Evolutionary conservation across 2,113 vertebrate genomes (phyloP).

Genomic region (Lophotis ruficrista): DNA sequence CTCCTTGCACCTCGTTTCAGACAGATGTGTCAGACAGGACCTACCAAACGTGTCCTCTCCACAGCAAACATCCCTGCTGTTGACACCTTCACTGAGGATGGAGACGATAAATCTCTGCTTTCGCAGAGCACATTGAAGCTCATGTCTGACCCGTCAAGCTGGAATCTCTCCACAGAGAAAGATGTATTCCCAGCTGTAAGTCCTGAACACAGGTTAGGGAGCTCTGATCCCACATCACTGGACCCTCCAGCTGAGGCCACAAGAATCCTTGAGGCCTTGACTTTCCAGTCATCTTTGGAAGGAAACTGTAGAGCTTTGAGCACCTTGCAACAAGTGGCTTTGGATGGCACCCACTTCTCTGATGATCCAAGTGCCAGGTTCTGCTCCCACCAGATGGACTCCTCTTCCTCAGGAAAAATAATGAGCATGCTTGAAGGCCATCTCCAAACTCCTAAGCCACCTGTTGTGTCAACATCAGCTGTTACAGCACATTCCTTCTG

Average conservation of each 20-base stretch:
- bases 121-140: constrained; percentile 26
- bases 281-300: constrained; percentile 17
- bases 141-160: constrained; percentile 19
- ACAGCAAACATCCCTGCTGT: constrained; percentile 13
- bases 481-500: background rate
- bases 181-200: background rate
- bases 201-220: background rate
- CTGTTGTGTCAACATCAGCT: constrained; percentile 45
- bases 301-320: background rate
- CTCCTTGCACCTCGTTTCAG: constrained; percentile 26
- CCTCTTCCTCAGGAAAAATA: constrained; percentile 80
- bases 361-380: constrained; percentile 82
- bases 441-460: constrained; percentile 55
- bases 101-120: constrained; percentile 8
- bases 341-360: constrained; percentile 65
- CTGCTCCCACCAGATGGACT: constrained; percentile 78
- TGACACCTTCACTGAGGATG: background rate
- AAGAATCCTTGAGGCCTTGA: constrained; percentile 24
- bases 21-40: background rate
- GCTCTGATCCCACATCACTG: background rate
- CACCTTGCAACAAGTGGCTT: constrained; percentile 5
- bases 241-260: background rate
- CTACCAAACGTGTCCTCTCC: background rate
- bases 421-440: constrained; percentile 47
- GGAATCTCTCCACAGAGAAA: constrained; percentile 5